A percentile compares a stretch with the other conserved stretches of the same genome.
Conservation (phyloP, 2,888 invertebrate species). For the Mythimna loreyi region DNA sequence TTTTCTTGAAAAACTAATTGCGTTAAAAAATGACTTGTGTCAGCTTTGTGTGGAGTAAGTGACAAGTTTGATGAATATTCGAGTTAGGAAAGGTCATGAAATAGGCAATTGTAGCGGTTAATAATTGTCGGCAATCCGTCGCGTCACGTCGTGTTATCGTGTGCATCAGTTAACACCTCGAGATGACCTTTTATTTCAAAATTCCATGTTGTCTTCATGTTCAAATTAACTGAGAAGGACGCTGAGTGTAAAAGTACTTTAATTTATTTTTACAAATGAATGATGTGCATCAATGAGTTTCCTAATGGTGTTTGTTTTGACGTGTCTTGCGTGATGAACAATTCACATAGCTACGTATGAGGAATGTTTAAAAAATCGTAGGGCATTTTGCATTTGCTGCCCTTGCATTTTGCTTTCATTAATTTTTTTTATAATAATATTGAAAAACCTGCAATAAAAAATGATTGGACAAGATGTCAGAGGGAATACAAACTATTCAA, state of each 20-base stretch:
- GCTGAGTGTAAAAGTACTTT: conserved; percentile 39
- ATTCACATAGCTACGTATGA: conserved; percentile 2
- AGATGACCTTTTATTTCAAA: conserved; percentile 69
- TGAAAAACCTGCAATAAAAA: too few relatives aligned
- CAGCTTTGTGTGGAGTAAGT: conserved; percentile 31
- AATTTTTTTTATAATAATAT: too few relatives aligned
- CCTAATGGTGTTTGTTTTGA: conserved; percentile 45
- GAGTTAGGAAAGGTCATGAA: conserved; percentile 73
- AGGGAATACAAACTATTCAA: too few relatives aligned
- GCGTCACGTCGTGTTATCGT: conserved; percentile 74
- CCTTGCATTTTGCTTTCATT: background rate
- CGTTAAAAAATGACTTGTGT: conserved; percentile 33
- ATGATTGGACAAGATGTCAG: too few relatives aligned
- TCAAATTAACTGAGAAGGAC: conserved; percentile 59
- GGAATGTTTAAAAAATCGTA: conserved; percentile 25
- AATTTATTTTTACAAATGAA: conserved; percentile 48
- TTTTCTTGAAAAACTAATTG: conserved; percentile 40
- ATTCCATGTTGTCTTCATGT: conserved; percentile 51
- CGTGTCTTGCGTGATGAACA: conserved; percentile 20
- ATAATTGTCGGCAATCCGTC: conserved; percentile 74
- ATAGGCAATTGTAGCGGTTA: conserved; percentile 77
- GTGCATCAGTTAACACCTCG: conserved; percentile 66
- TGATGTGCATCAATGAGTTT: conserved; percentile 47
- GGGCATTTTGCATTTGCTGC: background rate
- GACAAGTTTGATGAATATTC: conserved; percentile 57